A percentile compares a stretch with the other conserved stretches of the same genome.
These are phyloP conservation scores for Acipenser oxyrinchus DNA, from an alignment of 2,797 vertebrate genomes.

Conservation along the genomic window DNA sequence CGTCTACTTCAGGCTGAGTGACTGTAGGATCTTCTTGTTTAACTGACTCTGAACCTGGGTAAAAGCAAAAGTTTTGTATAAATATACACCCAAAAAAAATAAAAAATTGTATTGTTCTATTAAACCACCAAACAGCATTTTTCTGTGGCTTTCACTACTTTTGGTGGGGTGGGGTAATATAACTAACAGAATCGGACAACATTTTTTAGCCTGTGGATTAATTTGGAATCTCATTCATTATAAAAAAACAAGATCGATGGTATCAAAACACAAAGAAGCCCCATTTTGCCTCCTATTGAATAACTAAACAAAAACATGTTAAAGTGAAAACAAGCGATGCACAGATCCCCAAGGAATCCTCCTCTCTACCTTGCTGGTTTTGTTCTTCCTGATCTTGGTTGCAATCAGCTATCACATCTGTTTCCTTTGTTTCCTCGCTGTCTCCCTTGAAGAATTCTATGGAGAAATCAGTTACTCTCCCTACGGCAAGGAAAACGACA, in stretches of 20 bases:
- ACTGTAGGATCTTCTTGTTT: not conserved
- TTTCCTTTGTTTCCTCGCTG: slow-evolving; percentile 10
- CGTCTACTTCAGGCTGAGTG: not conserved
- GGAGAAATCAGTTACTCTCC: slow-evolving; percentile 33
- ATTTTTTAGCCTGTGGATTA: no score
- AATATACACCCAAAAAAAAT: not conserved
- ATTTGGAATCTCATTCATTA: no score
- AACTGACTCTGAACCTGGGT: no score
- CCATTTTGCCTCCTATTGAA: not conserved
- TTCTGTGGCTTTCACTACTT: no score
- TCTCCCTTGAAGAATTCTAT: slow-evolving; percentile 21
- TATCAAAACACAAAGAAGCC: no score
- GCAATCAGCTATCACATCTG: slow-evolving; percentile 13
- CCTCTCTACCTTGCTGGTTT: not conserved
- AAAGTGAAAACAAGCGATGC: not conserved
- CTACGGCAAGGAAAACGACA: slow-evolving; percentile 24
- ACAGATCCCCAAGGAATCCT: slow-evolving; percentile 5
- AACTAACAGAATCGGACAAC: no score
- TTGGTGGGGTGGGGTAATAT: no score
- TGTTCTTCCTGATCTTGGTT: slow-evolving; percentile 15
- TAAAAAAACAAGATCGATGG: no score
- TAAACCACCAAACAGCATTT: no score
- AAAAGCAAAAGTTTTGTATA: no score
- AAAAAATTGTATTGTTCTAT: not conserved
- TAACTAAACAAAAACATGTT: not conserved